phyloP scores from a whole-genome alignment of 2,888 invertebrate species.

The Asteroscopus sphinx region DNA sequence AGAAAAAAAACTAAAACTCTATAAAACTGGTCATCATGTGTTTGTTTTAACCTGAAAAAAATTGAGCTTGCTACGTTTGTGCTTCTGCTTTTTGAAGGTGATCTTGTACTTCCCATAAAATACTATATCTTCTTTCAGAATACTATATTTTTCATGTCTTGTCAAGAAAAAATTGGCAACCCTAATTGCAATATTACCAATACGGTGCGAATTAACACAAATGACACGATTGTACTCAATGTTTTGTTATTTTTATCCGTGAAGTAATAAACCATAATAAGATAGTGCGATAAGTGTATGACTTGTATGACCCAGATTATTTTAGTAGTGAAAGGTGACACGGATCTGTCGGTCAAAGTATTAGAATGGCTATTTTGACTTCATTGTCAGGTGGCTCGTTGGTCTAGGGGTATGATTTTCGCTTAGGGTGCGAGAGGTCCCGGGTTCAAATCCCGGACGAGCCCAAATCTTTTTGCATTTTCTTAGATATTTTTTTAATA shows the following conservation, averaged over 20 bases:
- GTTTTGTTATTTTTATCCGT: conserved; percentile 14
- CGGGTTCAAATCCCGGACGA: conserved; percentile 90
- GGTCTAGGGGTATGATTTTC: conserved; percentile 90
- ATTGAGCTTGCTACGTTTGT: no score
- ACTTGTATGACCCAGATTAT: conserved; percentile 34
- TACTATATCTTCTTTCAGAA: no score
- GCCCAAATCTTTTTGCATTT: conserved; percentile 69
- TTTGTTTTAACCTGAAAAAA: no score
- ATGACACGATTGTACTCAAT: conserved; percentile 10
- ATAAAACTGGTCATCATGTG: no score
- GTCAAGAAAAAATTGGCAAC: no score
- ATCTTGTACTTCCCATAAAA: no score
- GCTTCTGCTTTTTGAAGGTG: no score
- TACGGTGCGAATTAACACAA: conserved; percentile 16
- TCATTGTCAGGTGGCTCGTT: conserved; percentile 74
- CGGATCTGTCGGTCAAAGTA: neutral
- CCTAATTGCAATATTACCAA: conserved; percentile 15
- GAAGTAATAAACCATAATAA: conserved; percentile 1
- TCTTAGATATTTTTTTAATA: neutral
- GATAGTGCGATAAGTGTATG: conserved; percentile 21
- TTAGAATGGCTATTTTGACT: neutral
- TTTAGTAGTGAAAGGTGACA: conserved; percentile 31
- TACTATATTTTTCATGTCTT: no score
- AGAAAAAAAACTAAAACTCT: no score
- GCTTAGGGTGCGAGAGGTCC: conserved; percentile 90